phyloP scores from a whole-genome alignment of 2,888 invertebrate genomes.

The Harpagoxenus sublaevis region DNA sequence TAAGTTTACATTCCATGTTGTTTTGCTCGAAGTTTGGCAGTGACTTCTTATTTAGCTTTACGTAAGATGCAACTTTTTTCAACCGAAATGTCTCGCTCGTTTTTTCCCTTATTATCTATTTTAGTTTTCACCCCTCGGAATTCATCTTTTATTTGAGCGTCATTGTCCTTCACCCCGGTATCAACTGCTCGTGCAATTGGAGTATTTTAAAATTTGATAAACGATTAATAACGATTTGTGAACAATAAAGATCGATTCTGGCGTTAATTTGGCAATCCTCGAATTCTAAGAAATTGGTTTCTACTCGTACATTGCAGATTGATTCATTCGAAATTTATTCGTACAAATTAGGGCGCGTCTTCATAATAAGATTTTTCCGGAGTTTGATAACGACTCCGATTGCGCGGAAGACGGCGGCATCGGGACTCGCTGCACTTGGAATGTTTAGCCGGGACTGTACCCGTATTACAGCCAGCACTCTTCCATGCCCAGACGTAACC shows the following conservation, averaged over 20 bases:
- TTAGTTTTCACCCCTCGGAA: neutral
- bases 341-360: neutral
- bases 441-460: constrained; percentile 65
- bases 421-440: constrained; percentile 44
- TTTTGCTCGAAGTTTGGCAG: too few relatives aligned
- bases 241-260: neutral
- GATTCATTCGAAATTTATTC: neutral
- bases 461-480: constrained; percentile 66
- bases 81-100: neutral
- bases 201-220: neutral
- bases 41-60: too few relatives aligned
- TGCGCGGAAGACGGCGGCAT: neutral
- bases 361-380: neutral
- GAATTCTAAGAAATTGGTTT: neutral
- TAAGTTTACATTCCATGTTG: too few relatives aligned
- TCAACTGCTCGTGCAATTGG: neutral
- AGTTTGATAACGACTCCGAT: neutral
- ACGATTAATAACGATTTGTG: neutral
- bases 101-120: neutral
- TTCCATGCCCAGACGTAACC: constrained; percentile 71
- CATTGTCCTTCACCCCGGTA: neutral
- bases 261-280: neutral
- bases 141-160: neutral
- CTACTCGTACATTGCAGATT: neutral
- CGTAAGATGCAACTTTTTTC: too few relatives aligned